Evolutionary conservation across 2,797 vertebrate genomes (phyloP), one percentile per base, ranked within the genome.

Genomic region (Avahi laniger): DNA sequence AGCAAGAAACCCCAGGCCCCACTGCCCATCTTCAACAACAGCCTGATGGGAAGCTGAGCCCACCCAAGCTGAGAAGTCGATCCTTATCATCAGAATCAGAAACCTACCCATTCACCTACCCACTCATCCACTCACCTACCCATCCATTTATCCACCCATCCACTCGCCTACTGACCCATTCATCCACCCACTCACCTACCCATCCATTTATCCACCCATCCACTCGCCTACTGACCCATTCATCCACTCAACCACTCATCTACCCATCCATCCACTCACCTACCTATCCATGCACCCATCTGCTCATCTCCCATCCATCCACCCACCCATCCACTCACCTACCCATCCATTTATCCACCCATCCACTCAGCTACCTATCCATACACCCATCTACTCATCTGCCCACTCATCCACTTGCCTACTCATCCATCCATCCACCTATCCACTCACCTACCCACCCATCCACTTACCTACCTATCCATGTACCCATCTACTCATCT

Each of bases 111-210:
- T 15, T 11, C n/a, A 61, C 9, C 3, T 7, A 22, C 2, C 5
- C 30, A 30, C 0, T 8, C 5, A 26, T 33, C 92, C 50, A 70
- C 38, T 9, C 22, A n/a, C 14, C 54, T 20, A 35, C 17, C 24
- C 26, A 14, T 12, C 2, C 15, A 50, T 17, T 54, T 8, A n/a
- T 14, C 22, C 20, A n/a, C 12, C 48, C 2, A 50, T 1, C n/a
- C 18, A 63, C 26, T 2, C 0, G 17, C 24, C 38, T 15, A 38
- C 12, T 17, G 18, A 10, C 7, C 22, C 41, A 22, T 11, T 4
- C 4, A n/a, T 15, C 33, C 38, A 22, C 26, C 4, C 14, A 46
- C 2, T 5, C 5, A 35, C 2, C 1, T 1, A 17, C 0, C 14
- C 4, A 46, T 2, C 28, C 50, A 52, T 17, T 18, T 30, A 43